Conservation (phyloP, 2,113 vertebrate species). For the Formicarius rufipectus region DNA sequence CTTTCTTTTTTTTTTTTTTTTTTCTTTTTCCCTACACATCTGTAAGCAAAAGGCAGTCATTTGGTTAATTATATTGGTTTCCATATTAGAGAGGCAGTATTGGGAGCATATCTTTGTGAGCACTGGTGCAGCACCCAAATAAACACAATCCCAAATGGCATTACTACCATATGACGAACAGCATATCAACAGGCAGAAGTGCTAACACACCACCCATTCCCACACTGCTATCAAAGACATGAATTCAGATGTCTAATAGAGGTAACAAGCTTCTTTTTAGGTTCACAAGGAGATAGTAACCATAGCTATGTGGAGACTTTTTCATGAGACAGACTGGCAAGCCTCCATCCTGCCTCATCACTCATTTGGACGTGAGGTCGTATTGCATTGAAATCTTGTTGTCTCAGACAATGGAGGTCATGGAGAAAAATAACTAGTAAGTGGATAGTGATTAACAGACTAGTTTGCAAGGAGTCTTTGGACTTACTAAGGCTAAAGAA, state of each 20-base stretch:
- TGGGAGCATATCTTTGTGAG: neutral
- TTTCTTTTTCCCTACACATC: fast-evolving
- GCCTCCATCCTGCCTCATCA: neutral
- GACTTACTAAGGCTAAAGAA: neutral
- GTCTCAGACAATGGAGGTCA: neutral
- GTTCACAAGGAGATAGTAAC: neutral
- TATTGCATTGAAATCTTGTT: neutral
- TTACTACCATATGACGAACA: too few relatives aligned
- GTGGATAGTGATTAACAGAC: neutral
- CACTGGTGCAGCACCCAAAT: neutral
- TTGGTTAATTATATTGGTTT: neutral
- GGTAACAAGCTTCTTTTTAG: neutral
- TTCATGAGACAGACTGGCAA: neutral
- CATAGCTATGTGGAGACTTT: neutral
- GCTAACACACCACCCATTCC: neutral
- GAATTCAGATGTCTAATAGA: neutral
- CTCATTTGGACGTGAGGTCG: neutral
- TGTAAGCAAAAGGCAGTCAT: neutral
- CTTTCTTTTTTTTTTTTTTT: fast-evolving
- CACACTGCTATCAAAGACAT: neutral
- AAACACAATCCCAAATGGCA: too few relatives aligned
- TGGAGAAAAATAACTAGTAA: neutral
- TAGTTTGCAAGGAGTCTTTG: neutral
- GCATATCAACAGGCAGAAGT: neutral
- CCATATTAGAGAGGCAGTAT: neutral